These are phyloP conservation scores for Mythimna loreyi DNA, from an alignment of 2,888 invertebrate genomes.

Conservation along the genomic window DNA sequence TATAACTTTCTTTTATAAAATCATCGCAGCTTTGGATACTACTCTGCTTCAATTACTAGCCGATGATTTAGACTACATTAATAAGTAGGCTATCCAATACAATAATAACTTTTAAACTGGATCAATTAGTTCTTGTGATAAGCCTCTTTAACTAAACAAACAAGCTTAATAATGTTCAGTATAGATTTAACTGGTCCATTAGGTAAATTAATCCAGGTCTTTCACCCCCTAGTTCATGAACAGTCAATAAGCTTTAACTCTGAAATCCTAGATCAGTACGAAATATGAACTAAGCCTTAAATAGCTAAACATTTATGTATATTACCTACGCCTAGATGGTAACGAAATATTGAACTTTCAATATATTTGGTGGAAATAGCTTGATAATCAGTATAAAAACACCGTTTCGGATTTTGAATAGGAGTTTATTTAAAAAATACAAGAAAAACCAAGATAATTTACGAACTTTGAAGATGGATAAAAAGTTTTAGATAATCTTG, in stretches of 20 bases:
- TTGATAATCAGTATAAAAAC: background rate
- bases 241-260: conserved; percentile 20
- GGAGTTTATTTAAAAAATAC: background rate
- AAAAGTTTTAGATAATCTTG: no score
- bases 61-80: no score
- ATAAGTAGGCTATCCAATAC: no score
- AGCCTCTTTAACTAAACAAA: no score
- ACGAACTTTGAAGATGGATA: no score
- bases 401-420: background rate
- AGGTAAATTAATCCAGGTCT: background rate
- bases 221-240: background rate
- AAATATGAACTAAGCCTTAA: conserved; percentile 27
- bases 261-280: conserved; percentile 25
- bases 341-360: background rate
- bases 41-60: no score
- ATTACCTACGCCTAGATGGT: background rate
- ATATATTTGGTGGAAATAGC: background rate
- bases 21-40: no score
- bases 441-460: no score
- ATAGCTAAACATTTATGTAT: background rate
- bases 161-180: background rate
- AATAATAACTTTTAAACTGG: no score
- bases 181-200: background rate
- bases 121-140: no score
- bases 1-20: no score